Evolutionary conservation across 2,113 vertebrate genomes (phyloP).

Genomic region (Hippopotamus amphibius): DNA sequence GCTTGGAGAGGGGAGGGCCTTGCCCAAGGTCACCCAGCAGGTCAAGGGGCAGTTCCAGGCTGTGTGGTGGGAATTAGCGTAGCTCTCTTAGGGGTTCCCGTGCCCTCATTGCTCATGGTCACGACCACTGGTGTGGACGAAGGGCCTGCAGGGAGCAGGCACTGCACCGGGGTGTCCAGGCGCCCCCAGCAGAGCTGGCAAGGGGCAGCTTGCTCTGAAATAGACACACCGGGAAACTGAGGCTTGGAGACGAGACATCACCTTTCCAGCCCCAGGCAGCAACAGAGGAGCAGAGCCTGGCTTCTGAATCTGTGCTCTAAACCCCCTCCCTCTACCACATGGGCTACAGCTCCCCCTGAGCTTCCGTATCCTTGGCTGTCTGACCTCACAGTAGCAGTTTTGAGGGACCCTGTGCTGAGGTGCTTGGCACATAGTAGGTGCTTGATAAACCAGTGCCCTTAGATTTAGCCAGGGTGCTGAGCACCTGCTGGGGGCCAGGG

Average conservation of each 20-base stretch:
- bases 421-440: background rate
- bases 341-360: background rate
- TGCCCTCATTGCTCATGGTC: background rate
- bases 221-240: background rate
- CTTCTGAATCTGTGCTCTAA: background rate
- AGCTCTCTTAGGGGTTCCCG: background rate
- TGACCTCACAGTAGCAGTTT: background rate
- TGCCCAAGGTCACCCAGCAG: background rate
- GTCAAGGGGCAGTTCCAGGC: background rate
- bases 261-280: background rate
- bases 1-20: background rate
- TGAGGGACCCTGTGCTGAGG: background rate
- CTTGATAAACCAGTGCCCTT: background rate
- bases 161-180: accelerated
- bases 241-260: background rate
- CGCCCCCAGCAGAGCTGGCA: accelerated
- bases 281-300: background rate
- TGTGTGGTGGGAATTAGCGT: background rate
- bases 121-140: background rate
- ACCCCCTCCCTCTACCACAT: background rate
- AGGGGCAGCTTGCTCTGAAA: background rate
- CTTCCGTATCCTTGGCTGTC: accelerated
- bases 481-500: background rate
- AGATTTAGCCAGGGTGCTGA: accelerated
- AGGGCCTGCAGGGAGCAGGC: background rate